Evolutionary conservation across 2,888 invertebrate genomes (phyloP), one percentile per base, ranked within the genome.

Genomic region (Xiphydria camelus): DNA sequence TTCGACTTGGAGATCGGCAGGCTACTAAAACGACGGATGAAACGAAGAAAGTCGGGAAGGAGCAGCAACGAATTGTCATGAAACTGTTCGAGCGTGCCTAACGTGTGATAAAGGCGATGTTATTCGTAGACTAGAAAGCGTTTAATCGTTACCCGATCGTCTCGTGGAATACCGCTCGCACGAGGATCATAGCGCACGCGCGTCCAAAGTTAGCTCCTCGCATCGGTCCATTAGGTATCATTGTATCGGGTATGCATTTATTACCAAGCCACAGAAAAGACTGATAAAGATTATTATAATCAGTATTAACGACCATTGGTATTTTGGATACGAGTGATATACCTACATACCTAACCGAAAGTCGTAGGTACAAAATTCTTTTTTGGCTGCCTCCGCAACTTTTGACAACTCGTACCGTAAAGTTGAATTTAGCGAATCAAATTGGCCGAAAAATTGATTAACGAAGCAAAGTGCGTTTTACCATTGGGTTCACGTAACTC

Each of bases 271-370:
- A 58, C 57, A 47, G 43, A 62, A 58, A 61, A 70, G 70, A 70
- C 70, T 68, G 69, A 69, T 57, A 55, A 63, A 58, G 55, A 59
- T 62, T 61, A 62, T 63, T 65, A 49, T 61, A 66, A 69, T 68
- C 69, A 68, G 69, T 69, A 70, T 70, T 67, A 66, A 62, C 51
- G 58, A 59, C 53, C 57, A 64, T 68, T 67, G 63, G 64, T 66
- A 64, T 66, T 68, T 64, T 68, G 53, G 59, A 62, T 62, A 57
- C 46, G 50, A 60, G 44, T 49, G 57, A 55, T 59, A 63, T 49
- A 62, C 35, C 29, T 26, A 26, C 12, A 12, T 26, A 20, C 21
- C 23, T 18, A 41, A 23, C 0, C n/a, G 15, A 41, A 32, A 41
- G 22, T 33, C 21, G n/a, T n/a, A n/a, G n/a, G 41, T 58, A 60